A percentile compares a stretch with the other conserved stretches of the same genome.
Evolutionary conservation across 2,888 invertebrate species (phyloP).

Genomic region (Vesta saturnalis): DNA sequence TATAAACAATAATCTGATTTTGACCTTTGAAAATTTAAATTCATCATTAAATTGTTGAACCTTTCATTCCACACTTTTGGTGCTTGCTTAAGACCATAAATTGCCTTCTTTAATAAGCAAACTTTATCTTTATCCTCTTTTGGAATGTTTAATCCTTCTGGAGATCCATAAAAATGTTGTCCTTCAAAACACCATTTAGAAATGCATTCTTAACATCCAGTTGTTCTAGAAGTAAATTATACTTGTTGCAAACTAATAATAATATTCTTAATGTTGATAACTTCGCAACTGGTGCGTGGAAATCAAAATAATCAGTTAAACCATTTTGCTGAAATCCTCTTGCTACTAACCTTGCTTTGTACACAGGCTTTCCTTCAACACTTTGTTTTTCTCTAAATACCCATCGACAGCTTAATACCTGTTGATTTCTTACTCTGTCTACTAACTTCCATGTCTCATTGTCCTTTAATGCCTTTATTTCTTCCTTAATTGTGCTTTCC

Average conservation of each 20-base stretch:
- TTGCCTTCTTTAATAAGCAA: constrained; percentile 6
- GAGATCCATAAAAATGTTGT: constrained; percentile 4
- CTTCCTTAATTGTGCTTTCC: background rate
- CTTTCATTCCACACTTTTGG: constrained; percentile 17
- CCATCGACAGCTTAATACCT: constrained; percentile 6
- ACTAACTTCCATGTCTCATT: constrained; percentile 12
- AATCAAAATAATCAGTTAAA: background rate
- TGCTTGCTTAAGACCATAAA: constrained; percentile 11
- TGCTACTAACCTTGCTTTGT: constrained; percentile 17
- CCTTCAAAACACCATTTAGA: constrained; percentile 10
- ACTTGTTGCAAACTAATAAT: constrained; percentile 1
- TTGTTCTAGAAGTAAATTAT: background rate
- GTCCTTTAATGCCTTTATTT: background rate
- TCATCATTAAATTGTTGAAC: background rate
- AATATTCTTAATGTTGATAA: constrained; percentile 9
- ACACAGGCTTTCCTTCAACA: constrained; percentile 39
- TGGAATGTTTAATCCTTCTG: constrained; percentile 2
- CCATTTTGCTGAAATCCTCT: constrained; percentile 14
- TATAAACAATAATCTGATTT: constrained; percentile 17
- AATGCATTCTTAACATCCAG: constrained; percentile 17
- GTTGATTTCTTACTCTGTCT: background rate
- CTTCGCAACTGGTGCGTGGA: constrained; percentile 9
- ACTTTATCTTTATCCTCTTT: constrained; percentile 3
- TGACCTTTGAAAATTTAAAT: constrained; percentile 5
- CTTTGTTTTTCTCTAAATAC: constrained; percentile 41